Conservation (phyloP, 1,140 invertebrate genomes). For the Agrilus planipennis region DNA sequence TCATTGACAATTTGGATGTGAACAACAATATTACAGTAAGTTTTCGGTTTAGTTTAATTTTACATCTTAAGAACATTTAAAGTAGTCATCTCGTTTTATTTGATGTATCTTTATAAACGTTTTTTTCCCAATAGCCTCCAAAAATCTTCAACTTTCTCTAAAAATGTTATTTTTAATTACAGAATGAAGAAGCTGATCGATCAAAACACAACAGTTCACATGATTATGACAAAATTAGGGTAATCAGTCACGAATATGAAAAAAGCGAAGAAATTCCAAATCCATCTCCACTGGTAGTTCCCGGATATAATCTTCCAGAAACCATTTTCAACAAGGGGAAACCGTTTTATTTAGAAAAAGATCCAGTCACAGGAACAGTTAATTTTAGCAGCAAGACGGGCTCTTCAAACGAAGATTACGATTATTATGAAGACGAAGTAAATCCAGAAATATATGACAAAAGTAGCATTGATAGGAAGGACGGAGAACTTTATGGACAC, state of each 20-base stretch:
- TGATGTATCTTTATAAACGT: neutral
- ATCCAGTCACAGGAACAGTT: conserved; percentile 51
- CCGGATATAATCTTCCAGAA: conserved; percentile 32
- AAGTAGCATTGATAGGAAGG: conserved; percentile 34
- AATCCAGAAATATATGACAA: conserved; percentile 26
- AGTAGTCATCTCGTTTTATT: neutral
- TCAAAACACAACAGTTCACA: conserved; percentile 12
- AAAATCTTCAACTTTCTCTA: neutral
- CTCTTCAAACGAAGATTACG: conserved; percentile 31
- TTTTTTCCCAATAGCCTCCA: neutral
- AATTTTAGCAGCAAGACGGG: conserved; percentile 45
- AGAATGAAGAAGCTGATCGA: neutral
- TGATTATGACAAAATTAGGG: conserved; percentile 9
- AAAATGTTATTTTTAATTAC: neutral
- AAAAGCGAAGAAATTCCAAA: conserved; percentile 28
- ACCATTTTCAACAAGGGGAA: conserved; percentile 52
- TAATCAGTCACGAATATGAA: neutral
- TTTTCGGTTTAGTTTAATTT: neutral
- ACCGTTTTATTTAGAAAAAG: conserved; percentile 55
- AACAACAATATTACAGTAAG: conserved; percentile 9
- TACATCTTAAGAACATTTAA: neutral
- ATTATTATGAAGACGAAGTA: conserved; percentile 25
- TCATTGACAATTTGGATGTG: conserved; percentile 26
- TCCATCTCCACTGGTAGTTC: conserved; percentile 27
- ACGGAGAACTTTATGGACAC: conserved; percentile 24